phyloP scores from a whole-genome alignment of 2,888 invertebrate species.

The Aphodius sticticus region DNA sequence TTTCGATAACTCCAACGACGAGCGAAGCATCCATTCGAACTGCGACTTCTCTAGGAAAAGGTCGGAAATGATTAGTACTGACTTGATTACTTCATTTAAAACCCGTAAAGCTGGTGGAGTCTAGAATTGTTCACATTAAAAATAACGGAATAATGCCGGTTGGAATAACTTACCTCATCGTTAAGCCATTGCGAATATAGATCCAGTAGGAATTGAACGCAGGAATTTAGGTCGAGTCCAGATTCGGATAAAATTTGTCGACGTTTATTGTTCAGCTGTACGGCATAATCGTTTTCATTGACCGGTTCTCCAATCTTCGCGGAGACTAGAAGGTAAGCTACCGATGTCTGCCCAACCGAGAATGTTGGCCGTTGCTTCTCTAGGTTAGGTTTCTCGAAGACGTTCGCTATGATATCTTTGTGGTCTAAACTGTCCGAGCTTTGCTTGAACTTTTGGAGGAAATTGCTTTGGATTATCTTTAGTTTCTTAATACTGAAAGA shows the following conservation, averaged over 20 bases:
- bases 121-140: constrained; percentile 47
- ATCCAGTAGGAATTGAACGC: constrained; percentile 90
- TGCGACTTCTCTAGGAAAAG: constrained; percentile 78
- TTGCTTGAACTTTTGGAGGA: constrained; percentile 50
- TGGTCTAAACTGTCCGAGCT: constrained; percentile 40
- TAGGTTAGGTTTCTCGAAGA: constrained; percentile 69
- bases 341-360: constrained; percentile 69
- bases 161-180: constrained; percentile 59
- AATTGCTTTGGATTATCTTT: constrained; percentile 50
- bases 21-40: constrained; percentile 81
- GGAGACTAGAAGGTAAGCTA: constrained; percentile 69
- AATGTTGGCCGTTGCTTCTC: constrained; percentile 65
- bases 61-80: constrained; percentile 78
- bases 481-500: constrained; percentile 54
- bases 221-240: constrained; percentile 89
- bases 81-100: constrained; percentile 68
- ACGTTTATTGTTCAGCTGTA: constrained; percentile 50
- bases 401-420: constrained; percentile 48
- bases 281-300: constrained; percentile 56
- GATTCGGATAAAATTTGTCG: constrained; percentile 63
- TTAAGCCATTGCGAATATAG: constrained; percentile 82
- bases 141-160: neutral
- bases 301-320: constrained; percentile 63
- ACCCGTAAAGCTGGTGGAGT: constrained; percentile 60
- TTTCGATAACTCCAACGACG: constrained; percentile 71